Evolutionary conservation across 2,888 invertebrate genomes (phyloP), one percentile per base, ranked within the genome.

Genomic region (Microctonus hyperodae): DNA sequence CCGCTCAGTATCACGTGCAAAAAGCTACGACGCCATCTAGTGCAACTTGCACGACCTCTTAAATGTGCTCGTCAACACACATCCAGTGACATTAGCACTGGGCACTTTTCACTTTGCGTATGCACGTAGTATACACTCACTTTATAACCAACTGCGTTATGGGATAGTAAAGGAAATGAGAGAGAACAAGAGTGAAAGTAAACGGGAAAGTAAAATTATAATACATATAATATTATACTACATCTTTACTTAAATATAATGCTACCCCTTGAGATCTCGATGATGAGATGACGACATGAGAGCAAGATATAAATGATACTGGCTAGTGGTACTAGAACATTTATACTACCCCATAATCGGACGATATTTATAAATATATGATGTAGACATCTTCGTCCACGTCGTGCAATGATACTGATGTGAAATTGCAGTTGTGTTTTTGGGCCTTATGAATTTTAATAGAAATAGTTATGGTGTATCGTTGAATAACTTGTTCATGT

Each of bases 361-460:
- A 67, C 67, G 67, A 69, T 72, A 59, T 70, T 72, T 68, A 77
- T 77, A 77, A 78, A 77, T 78, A 75, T 74, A 76, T 78, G 73
- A 77, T 75, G 69, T 72, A 71, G 63, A 7, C n/a, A 64, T 65
- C 40, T 65, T 59, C 55, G 40, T 61, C 66, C 61, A 58, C 53
- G 65, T 64, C 58, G 64, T 1, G 57, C 70, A 6, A 44, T 16
- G 69, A 72, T 65, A 73, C 65, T 75, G 73, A 77, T 75, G 73
- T 74, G 76, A 73, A 73, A 75, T 76, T 69, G 73, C 71, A 7
- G 44, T 44, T n/a, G 68, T 69, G 70, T 69, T 35, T 66, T 48
- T 67, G 59, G 44, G 71, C 72, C 76, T 80, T 78, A 79, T 80
- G 79, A 79, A 79, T 79, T 79, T 79, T 78, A 78, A 79, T 76